Base-by-base conservation (phyloP, 2,113 vertebrate genomes). In the Aphelocoma coerulescens region DNA sequence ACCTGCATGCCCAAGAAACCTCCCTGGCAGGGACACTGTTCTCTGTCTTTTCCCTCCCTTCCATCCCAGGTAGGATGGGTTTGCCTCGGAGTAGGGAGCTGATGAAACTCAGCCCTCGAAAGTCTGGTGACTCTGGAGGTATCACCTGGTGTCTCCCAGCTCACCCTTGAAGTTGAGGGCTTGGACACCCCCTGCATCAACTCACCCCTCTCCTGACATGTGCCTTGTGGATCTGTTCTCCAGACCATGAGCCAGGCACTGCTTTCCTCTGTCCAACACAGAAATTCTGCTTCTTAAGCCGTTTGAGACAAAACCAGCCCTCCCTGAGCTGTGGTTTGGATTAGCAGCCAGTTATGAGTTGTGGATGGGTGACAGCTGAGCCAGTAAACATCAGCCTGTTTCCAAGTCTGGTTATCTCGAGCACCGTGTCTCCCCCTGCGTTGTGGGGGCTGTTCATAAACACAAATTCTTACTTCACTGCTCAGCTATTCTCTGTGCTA, bases 381-480 rank as follows among this genome's bases (percentile, higher is more conserved):
- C 81, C 89, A 49, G 52, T 66, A 88, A 93, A 83, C 82, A 67
- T 1, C 3, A 61, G 81, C 1, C 2, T 35, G 11, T 46, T 83
- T 83, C 91, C 93, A 96, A 91, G 74, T 22, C n/a, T 85, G 92
- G 59, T 76, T 91, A 69, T 89, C 89, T 43, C 3, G 12, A 80
- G 88, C 3, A 0, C 51, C 1, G 76, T 6, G 23, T 69, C 61
- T 77, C 63, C 84, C 52, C 51, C 16, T 67, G 35, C 71, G 2
- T 9, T 30, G 59, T 28, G 63, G 67, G 69, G 63, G 63, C 41
- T 55, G 13, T 1, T 41, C 71, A 19, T 24, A 90, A 93, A 69
- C 96, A 96, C 67, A 28, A 62, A 65, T 17, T 58, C 94, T 94
- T 41, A 83, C 85, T 90, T 94, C 91, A 90, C 68, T 85, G 73